A percentile compares a stretch with the other conserved stretches of the same genome.
These are phyloP conservation scores for Polydrusus pterygomalis DNA, from an alignment of 2,888 invertebrate species.

Conservation along the genomic window DNA sequence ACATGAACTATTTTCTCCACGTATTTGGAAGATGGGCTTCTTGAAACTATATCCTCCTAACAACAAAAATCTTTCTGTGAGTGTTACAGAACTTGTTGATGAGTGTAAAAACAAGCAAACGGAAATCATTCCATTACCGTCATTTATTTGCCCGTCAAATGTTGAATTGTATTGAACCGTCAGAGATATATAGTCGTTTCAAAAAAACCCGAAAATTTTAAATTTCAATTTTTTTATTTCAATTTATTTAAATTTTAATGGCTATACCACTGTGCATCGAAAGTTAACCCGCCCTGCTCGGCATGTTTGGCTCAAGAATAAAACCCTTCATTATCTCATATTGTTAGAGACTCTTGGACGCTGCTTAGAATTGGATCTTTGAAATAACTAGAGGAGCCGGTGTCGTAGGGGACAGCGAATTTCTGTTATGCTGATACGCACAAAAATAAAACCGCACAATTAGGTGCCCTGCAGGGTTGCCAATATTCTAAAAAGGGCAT, in stretches of 20 bases:
- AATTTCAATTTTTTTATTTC: not conserved
- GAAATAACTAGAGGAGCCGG: conserved; percentile 46
- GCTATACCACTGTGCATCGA: conserved; percentile 34
- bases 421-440: conserved; percentile 37
- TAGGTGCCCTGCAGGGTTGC: conserved; percentile 4
- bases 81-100: no score
- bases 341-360: conserved; percentile 50
- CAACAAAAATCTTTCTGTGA: no score
- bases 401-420: conserved; percentile 47
- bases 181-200: no score
- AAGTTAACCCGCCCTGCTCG: conserved; percentile 30
- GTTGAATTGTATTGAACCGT: no score
- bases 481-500: not conserved
- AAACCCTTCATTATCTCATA: conserved; percentile 55
- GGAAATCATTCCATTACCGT: no score
- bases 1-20: no score
- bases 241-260: not conserved
- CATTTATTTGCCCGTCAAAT: no score
- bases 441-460: conserved; percentile 42
- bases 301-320: conserved; percentile 48
- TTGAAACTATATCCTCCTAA: no score
- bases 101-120: no score
- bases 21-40: no score
- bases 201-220: not conserved
- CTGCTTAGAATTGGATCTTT: conserved; percentile 54